Conservation (phyloP, 2,797 vertebrate species). For the Prionace glauca region DNA sequence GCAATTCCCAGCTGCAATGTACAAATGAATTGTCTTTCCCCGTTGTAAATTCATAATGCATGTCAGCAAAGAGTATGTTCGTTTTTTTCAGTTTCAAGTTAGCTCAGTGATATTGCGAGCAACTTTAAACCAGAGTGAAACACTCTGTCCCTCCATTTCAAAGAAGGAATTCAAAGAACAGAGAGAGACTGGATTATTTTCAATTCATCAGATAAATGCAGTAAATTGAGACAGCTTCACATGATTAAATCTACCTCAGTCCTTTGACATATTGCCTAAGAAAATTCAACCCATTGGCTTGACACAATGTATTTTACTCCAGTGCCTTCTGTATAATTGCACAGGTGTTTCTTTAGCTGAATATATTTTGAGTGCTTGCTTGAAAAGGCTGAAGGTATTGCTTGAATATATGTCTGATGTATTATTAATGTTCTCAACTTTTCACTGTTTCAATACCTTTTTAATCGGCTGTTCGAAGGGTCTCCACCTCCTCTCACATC, state of each 20-base stretch:
- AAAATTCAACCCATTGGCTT: neutral
- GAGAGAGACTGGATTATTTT: neutral
- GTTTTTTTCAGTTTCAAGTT: neutral
- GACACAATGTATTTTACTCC: neutral
- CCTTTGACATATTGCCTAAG: neutral
- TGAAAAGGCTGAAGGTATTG: neutral
- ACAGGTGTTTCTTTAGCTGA: neutral
- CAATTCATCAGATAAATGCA: neutral
- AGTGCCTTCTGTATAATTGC: neutral
- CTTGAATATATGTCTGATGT: neutral
- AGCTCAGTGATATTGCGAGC: neutral
- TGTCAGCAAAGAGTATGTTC: neutral
- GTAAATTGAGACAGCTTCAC: neutral
- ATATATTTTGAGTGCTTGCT: neutral
- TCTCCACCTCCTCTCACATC: no score
- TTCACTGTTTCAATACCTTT: neutral
- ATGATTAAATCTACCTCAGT: neutral
- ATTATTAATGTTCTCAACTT: neutral
- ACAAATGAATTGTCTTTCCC: neutral
- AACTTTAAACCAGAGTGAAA: neutral
- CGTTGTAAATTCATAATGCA: neutral
- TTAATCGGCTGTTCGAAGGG: no score
- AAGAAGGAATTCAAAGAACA: neutral
- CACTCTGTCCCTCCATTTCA: neutral
- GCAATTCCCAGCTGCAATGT: neutral